A percentile compares a stretch with the other conserved stretches of the same genome.
These are phyloP conservation scores for Rousettus leschenaultii DNA, from an alignment of 2,113 vertebrate species.

Conservation along the genomic window DNA sequence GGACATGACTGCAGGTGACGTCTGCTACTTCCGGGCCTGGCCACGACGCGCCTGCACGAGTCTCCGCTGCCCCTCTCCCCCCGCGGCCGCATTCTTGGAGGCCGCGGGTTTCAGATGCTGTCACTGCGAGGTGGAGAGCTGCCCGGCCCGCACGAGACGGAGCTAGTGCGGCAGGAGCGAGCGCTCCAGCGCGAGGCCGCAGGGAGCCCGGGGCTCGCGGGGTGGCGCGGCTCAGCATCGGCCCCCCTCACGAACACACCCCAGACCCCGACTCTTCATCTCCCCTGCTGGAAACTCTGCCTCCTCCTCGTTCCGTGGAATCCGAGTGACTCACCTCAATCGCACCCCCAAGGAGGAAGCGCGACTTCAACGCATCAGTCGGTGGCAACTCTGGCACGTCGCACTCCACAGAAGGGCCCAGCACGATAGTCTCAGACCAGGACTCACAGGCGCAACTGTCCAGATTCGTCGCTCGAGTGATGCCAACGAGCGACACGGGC, in stretches of 20 bases:
- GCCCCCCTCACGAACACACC: neutral
- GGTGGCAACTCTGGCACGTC: neutral
- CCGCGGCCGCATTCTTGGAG: neutral
- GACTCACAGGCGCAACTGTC: neutral
- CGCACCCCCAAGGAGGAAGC: neutral
- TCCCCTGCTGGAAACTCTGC: neutral
- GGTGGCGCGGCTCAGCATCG: no score
- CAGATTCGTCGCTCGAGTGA: neutral
- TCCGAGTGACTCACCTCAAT: neutral
- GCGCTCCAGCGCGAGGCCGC: neutral
- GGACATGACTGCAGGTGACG: neutral
- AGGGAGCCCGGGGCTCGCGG: neutral
- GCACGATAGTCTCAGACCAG: neutral
- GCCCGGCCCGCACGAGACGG: neutral
- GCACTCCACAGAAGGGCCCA: neutral
- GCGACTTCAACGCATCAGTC: neutral
- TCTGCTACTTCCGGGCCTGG: neutral
- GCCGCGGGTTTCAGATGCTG: accelerated
- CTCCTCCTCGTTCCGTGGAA: neutral
- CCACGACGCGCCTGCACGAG: no score
- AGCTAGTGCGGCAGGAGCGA: neutral
- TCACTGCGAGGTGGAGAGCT: neutral
- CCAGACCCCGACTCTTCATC: neutral
- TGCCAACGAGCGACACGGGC: neutral
- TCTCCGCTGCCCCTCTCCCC: neutral